phyloP scores from a whole-genome alignment of 1,140 invertebrate species.

The Asbolus verrucosus region DNA sequence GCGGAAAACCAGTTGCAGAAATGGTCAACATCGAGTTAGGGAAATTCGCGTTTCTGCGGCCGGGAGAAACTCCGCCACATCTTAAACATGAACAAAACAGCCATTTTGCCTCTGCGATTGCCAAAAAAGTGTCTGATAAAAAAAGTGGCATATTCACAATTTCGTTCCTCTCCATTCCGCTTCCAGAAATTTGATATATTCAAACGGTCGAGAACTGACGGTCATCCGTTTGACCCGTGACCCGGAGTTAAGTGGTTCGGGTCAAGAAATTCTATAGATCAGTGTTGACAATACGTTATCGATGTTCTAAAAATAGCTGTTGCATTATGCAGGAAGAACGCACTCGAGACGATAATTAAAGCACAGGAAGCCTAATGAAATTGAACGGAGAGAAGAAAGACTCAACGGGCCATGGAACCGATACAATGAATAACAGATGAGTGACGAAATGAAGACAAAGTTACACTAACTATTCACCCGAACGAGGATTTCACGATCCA shows the following conservation, averaged over 20 bases:
- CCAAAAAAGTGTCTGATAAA: conserved; percentile 1
- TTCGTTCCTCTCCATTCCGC: neutral
- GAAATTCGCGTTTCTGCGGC: neutral
- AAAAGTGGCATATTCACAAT: neutral
- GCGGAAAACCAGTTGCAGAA: neutral
- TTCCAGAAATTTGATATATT: conserved; percentile 13
- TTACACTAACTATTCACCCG: conserved; percentile 55
- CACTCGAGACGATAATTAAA: conserved; percentile 23
- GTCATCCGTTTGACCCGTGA: conserved; percentile 25
- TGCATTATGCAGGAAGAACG: conserved; percentile 3
- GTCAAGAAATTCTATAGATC: conserved; percentile 7
- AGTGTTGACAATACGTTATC: neutral
- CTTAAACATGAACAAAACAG: conserved; percentile 2
- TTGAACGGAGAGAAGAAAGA: conserved; percentile 49
- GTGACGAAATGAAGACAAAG: conserved; percentile 59
- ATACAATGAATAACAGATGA: conserved; percentile 63
- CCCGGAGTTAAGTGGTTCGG: neutral
- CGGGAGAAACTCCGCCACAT: neutral
- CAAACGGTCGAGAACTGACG: conserved; percentile 18
- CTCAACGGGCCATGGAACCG: conserved; percentile 50
- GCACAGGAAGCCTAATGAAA: conserved; percentile 52
- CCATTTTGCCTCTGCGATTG: neutral
- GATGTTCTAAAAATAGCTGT: conserved; percentile 4
- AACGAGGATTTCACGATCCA: conserved; percentile 54
- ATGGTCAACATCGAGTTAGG: neutral